Evolutionary conservation across 2,113 vertebrate genomes (phyloP).

Genomic region (Origma solitaria): DNA sequence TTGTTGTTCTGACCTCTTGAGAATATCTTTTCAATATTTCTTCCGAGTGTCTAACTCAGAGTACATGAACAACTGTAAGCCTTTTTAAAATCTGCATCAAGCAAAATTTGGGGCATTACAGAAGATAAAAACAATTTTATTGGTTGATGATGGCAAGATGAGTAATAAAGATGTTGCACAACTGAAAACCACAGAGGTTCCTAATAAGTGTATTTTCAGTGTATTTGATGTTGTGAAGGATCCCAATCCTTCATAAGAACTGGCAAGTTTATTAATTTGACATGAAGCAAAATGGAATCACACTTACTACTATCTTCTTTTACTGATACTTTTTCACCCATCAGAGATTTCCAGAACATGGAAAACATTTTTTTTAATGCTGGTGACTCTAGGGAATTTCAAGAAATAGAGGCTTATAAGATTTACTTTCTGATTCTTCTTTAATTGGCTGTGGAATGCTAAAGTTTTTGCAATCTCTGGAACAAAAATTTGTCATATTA

Average conservation of each 20-base stretch:
- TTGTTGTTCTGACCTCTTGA: background rate
- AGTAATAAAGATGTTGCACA: background rate
- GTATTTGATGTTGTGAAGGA: background rate
- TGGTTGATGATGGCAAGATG: background rate
- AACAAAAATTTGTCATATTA: background rate
- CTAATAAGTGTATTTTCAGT: background rate
- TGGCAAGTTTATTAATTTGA: background rate
- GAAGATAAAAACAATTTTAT: background rate
- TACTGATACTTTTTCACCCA: background rate
- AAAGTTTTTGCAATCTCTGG: background rate
- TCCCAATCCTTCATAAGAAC: background rate
- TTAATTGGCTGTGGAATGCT: background rate
- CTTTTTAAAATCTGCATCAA: accelerated
- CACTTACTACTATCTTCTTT: background rate
- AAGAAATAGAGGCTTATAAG: background rate
- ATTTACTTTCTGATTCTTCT: background rate
- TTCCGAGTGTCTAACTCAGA: background rate
- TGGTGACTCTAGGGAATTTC: background rate
- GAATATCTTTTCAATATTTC: background rate
- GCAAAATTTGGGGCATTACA: background rate
- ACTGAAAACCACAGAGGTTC: background rate
- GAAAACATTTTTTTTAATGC: background rate
- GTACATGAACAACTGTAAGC: background rate
- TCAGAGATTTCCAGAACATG: background rate
- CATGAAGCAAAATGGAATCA: background rate